These are phyloP conservation scores for Poecilia latipinna DNA, from an alignment of 2,113 vertebrate species.

Conservation along the genomic window DNA sequence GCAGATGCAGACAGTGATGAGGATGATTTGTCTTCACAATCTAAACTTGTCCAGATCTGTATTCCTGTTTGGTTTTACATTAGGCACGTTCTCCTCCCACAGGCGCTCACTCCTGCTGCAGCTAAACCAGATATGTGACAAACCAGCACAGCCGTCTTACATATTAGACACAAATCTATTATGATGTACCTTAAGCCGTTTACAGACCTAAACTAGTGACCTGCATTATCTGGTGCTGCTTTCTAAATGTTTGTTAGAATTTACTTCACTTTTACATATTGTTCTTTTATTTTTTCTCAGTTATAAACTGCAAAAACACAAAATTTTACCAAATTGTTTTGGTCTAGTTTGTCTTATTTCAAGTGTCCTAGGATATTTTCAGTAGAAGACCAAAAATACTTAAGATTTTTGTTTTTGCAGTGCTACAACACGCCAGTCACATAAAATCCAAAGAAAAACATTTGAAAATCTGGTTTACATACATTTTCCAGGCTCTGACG, in stretches of 20 bases:
- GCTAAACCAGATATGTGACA: not conserved
- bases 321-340: no score
- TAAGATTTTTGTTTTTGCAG: no score
- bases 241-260: no score
- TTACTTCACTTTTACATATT: no score
- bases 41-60: not conserved
- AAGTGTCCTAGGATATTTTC: no score
- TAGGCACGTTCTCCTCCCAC: not conserved
- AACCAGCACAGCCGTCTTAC: not conserved
- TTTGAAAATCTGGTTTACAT: not conserved
- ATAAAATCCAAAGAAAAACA: not conserved
- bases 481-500: not conserved
- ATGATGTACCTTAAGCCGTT: not conserved
- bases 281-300: no score
- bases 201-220: not conserved
- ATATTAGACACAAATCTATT: not conserved
- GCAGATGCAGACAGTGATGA: not conserved
- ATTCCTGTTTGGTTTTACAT: not conserved
- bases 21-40: not conserved
- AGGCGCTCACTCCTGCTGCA: not conserved
- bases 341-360: no score
- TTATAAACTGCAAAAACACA: no score
- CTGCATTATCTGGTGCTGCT: no score
- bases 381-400: no score
- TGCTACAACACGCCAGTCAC: not conserved